Base-by-base conservation (phyloP, 1,140 invertebrate species). In the Mercenaria mercenaria region DNA sequence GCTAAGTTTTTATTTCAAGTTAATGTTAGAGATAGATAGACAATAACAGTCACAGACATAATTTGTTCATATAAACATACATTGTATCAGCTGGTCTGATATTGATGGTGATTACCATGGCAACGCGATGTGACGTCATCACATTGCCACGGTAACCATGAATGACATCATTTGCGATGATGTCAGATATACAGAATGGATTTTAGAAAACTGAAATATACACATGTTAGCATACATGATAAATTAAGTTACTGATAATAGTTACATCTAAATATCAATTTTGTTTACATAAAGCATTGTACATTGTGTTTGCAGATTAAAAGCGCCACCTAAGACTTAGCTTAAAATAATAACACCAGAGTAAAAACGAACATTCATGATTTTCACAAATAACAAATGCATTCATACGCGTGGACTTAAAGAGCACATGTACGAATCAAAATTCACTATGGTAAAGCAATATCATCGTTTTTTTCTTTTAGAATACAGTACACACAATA, bases 1-100 rank as follows among this genome's bases (percentile, higher is more conserved):
- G 88, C 88, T 89, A 89, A 82, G 88, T 83, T 84, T 89, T 82
- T 89, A 89, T 83, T 83, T 89, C 88, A 89, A 89, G 88, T 89
- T 89, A 89, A 89, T 89, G 80, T 77, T 89, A 89, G 88, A 89
- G 88, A 89, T 89, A 89, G 88, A 83, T 83, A 83, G 23, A 83
- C 88, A 89, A 83, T 83, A 64, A 77, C 88, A 76, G 74, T 89
- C 81, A 89, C 88, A 76, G 59, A 89, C 80, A 83, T 82, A 82
- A 56, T 88, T 80, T 87, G 72, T 88, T 88, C 86, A 88, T 88
- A 88, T 88, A 88, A 88, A 88, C 86, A 88, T 81, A 88, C 77
- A 88, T 26, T 88, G 77, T 80, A 79, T 88, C 86, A 88, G 86
- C 76, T 88, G 34, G 67, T 32, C 52, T 81, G 50, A 81, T 88